Evolutionary conservation across 2,113 vertebrate genomes (phyloP).

Genomic region (Butastur rufipennis): DNA sequence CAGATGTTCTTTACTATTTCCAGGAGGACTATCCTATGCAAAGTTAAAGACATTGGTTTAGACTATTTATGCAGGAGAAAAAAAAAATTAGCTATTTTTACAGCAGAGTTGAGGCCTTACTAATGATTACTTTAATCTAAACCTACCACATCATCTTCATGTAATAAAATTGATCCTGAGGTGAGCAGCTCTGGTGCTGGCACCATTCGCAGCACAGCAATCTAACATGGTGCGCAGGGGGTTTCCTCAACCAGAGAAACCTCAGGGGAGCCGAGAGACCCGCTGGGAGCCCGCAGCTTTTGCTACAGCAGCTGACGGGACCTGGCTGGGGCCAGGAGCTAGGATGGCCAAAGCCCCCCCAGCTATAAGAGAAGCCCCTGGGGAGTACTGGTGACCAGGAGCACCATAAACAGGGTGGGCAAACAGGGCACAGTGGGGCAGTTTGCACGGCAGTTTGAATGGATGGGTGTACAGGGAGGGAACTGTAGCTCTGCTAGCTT

Average conservation of each 20-base stretch:
- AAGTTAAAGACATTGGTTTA: not conserved
- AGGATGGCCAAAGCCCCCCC: fast-evolving
- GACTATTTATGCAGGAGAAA: not conserved
- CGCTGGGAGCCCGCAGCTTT: not conserved
- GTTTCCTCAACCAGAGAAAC: not conserved
- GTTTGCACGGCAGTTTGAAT: not conserved
- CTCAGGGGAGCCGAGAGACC: not conserved
- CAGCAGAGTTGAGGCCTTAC: not conserved
- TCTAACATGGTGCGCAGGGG: fast-evolving
- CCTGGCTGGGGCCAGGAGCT: not conserved
- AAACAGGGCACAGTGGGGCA: not conserved
- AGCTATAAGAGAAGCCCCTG: not conserved
- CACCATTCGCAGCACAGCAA: fast-evolving
- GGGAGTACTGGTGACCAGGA: fast-evolving
- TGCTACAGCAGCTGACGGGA: not conserved
- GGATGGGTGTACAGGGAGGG: not conserved
- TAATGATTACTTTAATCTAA: not conserved
- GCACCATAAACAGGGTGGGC: fast-evolving
- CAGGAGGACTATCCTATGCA: not conserved
- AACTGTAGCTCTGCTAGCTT: not conserved
- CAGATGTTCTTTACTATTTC: not conserved
- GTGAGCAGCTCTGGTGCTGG: not conserved
- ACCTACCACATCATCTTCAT: not conserved
- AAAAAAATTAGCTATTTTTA: not conserved
- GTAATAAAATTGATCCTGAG: not conserved